Base-by-base conservation (phyloP, 2,113 vertebrate species). In the Xyrauchen texanus region DNA sequence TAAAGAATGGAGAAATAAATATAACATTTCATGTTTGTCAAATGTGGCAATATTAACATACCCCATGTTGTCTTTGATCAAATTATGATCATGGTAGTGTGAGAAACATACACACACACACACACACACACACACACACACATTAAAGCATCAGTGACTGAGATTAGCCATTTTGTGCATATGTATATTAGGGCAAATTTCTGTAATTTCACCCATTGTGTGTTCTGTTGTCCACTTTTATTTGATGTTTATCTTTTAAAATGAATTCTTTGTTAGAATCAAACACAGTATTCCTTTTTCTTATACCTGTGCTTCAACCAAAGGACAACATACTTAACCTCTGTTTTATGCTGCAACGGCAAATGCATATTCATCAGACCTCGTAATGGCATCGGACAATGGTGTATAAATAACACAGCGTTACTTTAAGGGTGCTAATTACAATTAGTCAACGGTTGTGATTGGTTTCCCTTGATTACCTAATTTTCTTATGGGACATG, bases 161-260 rank as follows among this genome's bases (percentile, higher is more conserved):
- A 71, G 53, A 58, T 34, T 34, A 34, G 21, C 21, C 69, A 81
- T 42, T 68, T 34, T 70, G 71, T 60, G 58, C 6, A 4, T 71
- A 74, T 78, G 76, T 12, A 83, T 77, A 77, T 78, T 55, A 83
- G 77, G 9, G 84, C 79, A 87, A 87, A 83, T 84, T 78, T 67
- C 81, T 81, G 82, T 83, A 57, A 76, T 86, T 86, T 78, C 46
- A 73, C 52, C 67, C 57, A 82, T 81, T 86, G 83, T 81, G 57
- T 79, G 49, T 69, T 44, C 45, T 46, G 68, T 47, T 34, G 15
- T 64, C 9, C 7, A 15, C 42, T 66, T 86, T 52, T 60, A 76
- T 86, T 84, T 88, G 72, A 82, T 86, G 77, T 88, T 80, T 67
- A 21, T 76, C 45, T 13, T 16, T 68, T 62, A 73, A 80, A 79